Evolutionary conservation across 53 echinoderm and acorn worm genomes (phyloP).

Genomic region (Henricia sp.): DNA sequence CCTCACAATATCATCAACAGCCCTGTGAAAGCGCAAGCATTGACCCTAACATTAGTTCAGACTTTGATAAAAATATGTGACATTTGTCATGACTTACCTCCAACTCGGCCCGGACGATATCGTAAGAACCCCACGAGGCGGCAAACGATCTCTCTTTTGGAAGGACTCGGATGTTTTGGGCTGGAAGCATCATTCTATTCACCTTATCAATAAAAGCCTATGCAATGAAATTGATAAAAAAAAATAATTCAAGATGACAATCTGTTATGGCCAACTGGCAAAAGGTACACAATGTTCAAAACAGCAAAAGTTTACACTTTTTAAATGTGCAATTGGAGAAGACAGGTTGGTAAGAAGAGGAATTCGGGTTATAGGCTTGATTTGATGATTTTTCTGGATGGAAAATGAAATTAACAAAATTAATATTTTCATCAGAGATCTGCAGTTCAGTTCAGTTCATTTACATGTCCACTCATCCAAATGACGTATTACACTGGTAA

Average conservation of each 20-base stretch:
- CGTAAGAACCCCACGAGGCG: slow-evolving; percentile 96
- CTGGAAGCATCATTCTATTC: slow-evolving; percentile 17
- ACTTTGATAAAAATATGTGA: no score
- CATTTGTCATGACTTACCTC: slow-evolving; percentile 87
- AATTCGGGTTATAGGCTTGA: no score
- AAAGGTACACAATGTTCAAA: background rate
- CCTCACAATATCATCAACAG: no score
- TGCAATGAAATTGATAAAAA: background rate
- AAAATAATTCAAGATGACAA: background rate
- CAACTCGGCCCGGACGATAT: slow-evolving; percentile 91
- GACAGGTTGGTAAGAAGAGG: no score
- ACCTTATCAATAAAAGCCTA: slow-evolving; percentile 74
- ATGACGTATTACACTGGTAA: no score
- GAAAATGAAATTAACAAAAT: background rate
- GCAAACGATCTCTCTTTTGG: slow-evolving; percentile 96
- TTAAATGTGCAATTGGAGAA: background rate
- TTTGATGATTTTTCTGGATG: no score
- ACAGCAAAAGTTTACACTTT: background rate
- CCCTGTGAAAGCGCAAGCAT: no score
- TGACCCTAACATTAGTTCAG: no score
- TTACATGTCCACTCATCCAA: no score
- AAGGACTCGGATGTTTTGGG: slow-evolving; percentile 83
- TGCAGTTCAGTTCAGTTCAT: no score
- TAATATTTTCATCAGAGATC: no score
- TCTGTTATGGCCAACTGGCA: background rate